Evolutionary conservation across 37 sponge, comb jelly and placozoan genomes (phyloP).

Genomic region (Aphrocallistes beatrix): DNA sequence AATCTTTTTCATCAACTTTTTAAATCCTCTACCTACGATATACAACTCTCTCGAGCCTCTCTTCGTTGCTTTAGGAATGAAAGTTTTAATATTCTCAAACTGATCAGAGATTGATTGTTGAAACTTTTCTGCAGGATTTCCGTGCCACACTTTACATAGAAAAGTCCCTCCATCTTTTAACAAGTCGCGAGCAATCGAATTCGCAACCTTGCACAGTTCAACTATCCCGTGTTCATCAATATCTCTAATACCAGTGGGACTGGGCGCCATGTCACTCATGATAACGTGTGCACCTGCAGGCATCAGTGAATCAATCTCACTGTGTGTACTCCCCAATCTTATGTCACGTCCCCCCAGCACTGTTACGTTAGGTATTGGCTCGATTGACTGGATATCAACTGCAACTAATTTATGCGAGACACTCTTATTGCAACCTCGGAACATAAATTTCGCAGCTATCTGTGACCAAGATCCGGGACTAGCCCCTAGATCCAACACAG

Average conservation of each 20-base stretch:
- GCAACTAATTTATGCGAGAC: too few relatives aligned
- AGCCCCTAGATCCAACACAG: background rate
- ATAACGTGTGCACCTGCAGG: background rate
- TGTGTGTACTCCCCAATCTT: background rate
- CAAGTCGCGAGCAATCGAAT: background rate
- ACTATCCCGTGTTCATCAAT: conserved; percentile 1
- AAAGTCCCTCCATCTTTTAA: background rate
- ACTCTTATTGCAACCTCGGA: too few relatives aligned
- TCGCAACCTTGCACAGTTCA: background rate
- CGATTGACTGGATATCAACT: background rate
- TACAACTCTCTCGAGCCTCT: background rate
- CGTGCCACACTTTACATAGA: background rate
- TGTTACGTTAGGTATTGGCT: background rate
- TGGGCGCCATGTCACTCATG: conserved; percentile 16
- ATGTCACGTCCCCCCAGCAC: conserved; percentile 3
- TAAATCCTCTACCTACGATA: background rate
- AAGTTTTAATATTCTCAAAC: background rate
- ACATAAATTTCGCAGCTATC: background rate
- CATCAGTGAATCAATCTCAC: background rate
- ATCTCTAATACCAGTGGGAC: background rate
- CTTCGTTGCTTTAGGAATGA: background rate
- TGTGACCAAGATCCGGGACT: background rate
- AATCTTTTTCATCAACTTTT: too few relatives aligned
- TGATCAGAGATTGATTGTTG: background rate
- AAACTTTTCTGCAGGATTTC: background rate